phyloP scores from a whole-genome alignment of 2,113 vertebrate genomes.

The Pholis gunnellus region DNA sequence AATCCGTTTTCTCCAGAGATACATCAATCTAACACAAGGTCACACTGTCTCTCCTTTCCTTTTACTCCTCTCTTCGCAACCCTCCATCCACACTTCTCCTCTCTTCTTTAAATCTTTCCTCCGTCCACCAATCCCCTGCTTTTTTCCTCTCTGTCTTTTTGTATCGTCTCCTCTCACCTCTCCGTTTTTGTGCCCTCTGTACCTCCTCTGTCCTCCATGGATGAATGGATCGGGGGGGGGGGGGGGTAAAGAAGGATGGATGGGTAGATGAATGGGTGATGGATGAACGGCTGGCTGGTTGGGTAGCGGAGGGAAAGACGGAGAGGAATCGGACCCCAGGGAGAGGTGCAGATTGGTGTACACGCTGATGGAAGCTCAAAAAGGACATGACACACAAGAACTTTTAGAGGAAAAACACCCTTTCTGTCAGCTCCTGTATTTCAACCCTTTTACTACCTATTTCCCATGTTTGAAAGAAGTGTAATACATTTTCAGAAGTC shows the following conservation, averaged over 20 bases:
- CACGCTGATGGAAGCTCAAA: conserved; percentile 81
- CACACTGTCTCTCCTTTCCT: conserved; percentile 59
- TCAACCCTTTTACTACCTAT: conserved; percentile 27
- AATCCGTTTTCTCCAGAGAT: conserved; percentile 73
- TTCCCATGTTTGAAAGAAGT: conserved; percentile 20
- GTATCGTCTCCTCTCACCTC: conserved; percentile 33
- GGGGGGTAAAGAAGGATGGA: conserved; percentile 22
- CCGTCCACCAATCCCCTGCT: background rate
- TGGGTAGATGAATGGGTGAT: conserved; percentile 68
- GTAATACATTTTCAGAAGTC: conserved; percentile 24
- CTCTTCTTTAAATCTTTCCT: conserved; percentile 25
- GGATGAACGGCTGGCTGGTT: conserved; percentile 63
- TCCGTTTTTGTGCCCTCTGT: conserved; percentile 44
- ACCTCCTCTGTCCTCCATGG: conserved; percentile 61
- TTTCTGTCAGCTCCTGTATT: conserved; percentile 16
- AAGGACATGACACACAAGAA: conserved; percentile 69
- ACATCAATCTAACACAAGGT: conserved; percentile 80
- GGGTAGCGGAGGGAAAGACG: conserved; percentile 38
- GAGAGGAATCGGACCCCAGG: conserved; percentile 69
- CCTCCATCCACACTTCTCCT: conserved; percentile 12
- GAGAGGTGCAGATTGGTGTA: conserved; percentile 64
- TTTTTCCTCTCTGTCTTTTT: conserved; percentile 9
- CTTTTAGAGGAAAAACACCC: conserved; percentile 48
- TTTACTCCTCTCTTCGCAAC: conserved; percentile 30
- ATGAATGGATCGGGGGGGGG: conserved; percentile 51